Conservation (phyloP, 1,140 invertebrate genomes). For the Callitettix versicolor region DNA sequence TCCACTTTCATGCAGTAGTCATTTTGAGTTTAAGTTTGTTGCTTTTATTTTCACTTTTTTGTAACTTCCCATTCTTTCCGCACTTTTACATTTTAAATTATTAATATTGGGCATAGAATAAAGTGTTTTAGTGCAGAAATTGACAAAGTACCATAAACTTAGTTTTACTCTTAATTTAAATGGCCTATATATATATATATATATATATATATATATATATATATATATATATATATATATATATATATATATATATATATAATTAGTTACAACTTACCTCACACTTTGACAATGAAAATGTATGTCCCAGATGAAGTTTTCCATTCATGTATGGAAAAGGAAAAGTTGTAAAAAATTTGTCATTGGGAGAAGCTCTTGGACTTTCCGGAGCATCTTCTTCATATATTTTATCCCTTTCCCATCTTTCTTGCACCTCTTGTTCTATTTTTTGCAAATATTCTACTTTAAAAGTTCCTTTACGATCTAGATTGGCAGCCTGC, state of each 20-base stretch:
- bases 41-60: no score
- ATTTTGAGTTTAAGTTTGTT: no score
- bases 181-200: no score
- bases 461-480: conserved; percentile 89
- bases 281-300: conserved; percentile 94
- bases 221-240: not conserved
- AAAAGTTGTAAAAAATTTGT: conserved; percentile 91
- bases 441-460: conserved; percentile 84
- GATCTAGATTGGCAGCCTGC: conserved; percentile 38
- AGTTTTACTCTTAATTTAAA: no score
- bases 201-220: conserved; percentile 2
- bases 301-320: conserved; percentile 91
- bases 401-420: conserved; percentile 68
- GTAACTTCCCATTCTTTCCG: no score
- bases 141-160: no score
- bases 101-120: no score
- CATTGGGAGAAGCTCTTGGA: conserved; percentile 42
- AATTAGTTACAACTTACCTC: conserved; percentile 44
- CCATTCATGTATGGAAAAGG: conserved; percentile 99
- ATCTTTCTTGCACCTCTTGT: conserved; percentile 67
- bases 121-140: no score
- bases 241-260: conserved; percentile 4
- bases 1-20: no score
- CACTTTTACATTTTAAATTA: no score
- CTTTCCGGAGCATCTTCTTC: conserved; percentile 63